These are phyloP conservation scores for Atractosteus spatula DNA, from an alignment of 2,113 vertebrate species.

Conservation along the genomic window DNA sequence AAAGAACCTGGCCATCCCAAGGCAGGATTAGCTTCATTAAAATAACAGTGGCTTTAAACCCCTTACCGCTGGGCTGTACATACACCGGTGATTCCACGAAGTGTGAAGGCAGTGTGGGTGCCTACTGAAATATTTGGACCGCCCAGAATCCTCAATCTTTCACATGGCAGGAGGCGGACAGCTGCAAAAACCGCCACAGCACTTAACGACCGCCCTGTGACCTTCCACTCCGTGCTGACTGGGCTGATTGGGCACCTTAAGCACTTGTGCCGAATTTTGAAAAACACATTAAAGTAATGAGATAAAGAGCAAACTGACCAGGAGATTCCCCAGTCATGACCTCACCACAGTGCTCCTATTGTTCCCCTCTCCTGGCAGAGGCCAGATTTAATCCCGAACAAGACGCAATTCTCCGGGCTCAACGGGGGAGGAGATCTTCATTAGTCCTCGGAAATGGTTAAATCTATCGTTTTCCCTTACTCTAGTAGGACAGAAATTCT, in stretches of 20 bases:
- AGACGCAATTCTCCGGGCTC: background rate
- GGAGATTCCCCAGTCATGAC: slow-evolving; percentile 8
- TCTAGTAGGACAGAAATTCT: background rate
- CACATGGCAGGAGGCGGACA: too few species aligned
- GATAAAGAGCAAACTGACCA: slow-evolving; percentile 8
- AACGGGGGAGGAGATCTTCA: background rate
- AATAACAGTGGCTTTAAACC: too few species aligned
- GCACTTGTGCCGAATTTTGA: slow-evolving; percentile 18
- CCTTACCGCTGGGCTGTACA: background rate
- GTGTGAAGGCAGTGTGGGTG: too few species aligned
- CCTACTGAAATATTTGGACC: too few species aligned
- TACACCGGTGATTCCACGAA: too few species aligned
- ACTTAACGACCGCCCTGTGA: background rate
- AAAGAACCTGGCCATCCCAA: background rate
- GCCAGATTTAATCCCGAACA: background rate
- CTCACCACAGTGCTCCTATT: slow-evolving; percentile 14
- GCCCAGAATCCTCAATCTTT: too few species aligned
- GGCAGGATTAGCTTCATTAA: too few species aligned
- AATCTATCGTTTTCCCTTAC: background rate
- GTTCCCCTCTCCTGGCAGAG: slow-evolving; percentile 6
- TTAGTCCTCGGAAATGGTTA: background rate
- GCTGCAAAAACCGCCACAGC: too few species aligned
- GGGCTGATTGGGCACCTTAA: slow-evolving; percentile 4
- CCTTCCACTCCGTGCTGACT: slow-evolving; percentile 15
- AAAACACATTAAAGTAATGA: slow-evolving; percentile 23